These are phyloP conservation scores for Stegastes partitus DNA, from an alignment of 2,113 vertebrate genomes.

Conservation along the genomic window DNA sequence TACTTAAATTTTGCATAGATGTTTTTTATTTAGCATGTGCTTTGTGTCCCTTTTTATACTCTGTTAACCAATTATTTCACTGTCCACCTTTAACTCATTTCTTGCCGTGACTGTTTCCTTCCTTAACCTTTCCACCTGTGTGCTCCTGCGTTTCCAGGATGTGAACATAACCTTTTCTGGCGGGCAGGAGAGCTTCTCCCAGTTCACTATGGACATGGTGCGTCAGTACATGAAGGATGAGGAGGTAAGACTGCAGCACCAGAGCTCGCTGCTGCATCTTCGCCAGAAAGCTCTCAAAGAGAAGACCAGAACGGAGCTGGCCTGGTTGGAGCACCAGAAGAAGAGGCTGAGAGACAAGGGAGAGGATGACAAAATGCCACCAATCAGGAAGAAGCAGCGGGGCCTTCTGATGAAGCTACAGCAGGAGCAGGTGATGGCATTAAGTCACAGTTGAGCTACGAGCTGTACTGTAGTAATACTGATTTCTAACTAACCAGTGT, in stretches of 20 bases:
- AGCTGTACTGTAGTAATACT: not conserved
- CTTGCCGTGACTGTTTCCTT: not conserved
- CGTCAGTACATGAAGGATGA: slow-evolving; percentile 98
- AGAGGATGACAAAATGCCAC: slow-evolving; percentile 99
- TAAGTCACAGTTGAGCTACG: not conserved
- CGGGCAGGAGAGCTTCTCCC: slow-evolving; percentile 95
- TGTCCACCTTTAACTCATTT: not conserved
- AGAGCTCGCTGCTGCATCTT: slow-evolving; percentile 92
- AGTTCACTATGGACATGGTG: slow-evolving; percentile 99
- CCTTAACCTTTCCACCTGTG: not conserved
- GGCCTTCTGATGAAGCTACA: slow-evolving; percentile 93
- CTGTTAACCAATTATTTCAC: not conserved
- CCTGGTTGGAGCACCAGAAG: slow-evolving; percentile 97
- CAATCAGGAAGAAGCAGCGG: slow-evolving; percentile 94
- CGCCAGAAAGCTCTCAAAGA: slow-evolving; percentile 97
- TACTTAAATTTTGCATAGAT: not conserved
- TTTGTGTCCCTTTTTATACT: not conserved
- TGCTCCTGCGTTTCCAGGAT: slow-evolving; percentile 74
- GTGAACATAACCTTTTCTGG: slow-evolving; percentile 91
- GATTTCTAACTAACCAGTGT: not conserved
- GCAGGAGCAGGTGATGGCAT: slow-evolving; percentile 91
- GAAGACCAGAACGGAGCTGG: slow-evolving; percentile 94
- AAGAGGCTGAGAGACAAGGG: slow-evolving; percentile 96
- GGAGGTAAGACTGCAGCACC: slow-evolving; percentile 95
- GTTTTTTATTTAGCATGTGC: not conserved